A percentile compares a stretch with the other conserved stretches of the same genome.
Evolutionary conservation across 2,797 vertebrate genomes (phyloP).

Genomic region (Champsocephalus gunnari): DNA sequence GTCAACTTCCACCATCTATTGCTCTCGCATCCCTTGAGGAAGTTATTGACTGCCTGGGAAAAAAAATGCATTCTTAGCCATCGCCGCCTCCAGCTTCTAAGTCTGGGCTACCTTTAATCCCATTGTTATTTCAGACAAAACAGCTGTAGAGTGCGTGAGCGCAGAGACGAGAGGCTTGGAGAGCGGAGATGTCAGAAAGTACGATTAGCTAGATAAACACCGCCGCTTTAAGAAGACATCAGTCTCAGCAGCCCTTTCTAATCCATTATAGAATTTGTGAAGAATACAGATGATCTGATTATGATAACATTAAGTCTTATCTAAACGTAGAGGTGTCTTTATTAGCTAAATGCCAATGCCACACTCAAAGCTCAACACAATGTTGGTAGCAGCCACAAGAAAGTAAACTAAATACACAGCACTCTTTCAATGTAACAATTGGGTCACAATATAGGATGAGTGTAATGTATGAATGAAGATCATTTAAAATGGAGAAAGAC

Average conservation of each 20-base stretch:
- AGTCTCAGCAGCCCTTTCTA: constrained; percentile 34
- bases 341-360: constrained; percentile 34
- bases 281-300: constrained; percentile 41
- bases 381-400: background rate
- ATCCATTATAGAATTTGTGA: constrained; percentile 14
- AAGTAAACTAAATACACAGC: background rate
- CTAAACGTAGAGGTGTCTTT: constrained; percentile 26
- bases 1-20: constrained; percentile 83
- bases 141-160: constrained; percentile 48
- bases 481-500: background rate
- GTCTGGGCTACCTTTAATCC: constrained; percentile 61
- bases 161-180: constrained; percentile 26
- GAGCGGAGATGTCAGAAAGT: constrained; percentile 37
- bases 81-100: constrained; percentile 65
- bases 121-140: constrained; percentile 72
- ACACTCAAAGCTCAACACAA: constrained; percentile 13
- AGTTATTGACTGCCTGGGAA: constrained; percentile 92
- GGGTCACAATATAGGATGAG: background rate
- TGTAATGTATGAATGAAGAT: background rate
- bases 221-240: constrained; percentile 9
- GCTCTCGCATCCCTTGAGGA: constrained; percentile 86
- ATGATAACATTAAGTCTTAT: constrained; percentile 54
- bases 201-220: constrained; percentile 52
- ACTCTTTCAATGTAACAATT: background rate
- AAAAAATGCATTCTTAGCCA: constrained; percentile 80